Conservation (phyloP, 2,797 vertebrate species). For the Chloroceryle inda region DNA sequence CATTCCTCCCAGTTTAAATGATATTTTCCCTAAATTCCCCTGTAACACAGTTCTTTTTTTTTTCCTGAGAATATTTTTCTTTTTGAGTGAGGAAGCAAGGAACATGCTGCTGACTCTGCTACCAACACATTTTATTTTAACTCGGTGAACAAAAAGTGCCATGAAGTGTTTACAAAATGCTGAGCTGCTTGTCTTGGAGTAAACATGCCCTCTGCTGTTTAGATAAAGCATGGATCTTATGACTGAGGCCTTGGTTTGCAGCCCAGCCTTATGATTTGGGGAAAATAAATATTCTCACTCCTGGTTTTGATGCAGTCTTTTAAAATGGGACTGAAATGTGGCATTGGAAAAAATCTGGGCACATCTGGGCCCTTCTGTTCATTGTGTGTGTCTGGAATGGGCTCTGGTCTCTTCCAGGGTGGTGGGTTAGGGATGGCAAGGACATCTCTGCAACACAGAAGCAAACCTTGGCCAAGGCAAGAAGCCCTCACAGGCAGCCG, state of each 20-base stretch:
- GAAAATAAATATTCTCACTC: not conserved
- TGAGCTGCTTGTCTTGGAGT: not conserved
- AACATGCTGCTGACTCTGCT: not conserved
- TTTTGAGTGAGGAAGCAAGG: not conserved
- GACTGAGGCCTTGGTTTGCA: not conserved
- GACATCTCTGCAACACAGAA: not conserved
- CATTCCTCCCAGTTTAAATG: not conserved
- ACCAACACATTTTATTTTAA: not conserved
- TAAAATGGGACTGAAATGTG: not conserved
- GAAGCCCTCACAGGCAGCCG: not conserved
- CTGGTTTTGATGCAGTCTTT: not conserved
- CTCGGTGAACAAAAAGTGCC: not conserved
- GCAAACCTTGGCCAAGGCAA: not conserved
- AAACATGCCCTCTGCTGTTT: constrained; percentile 76
- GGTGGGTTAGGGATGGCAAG: not conserved
- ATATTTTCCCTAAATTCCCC: not conserved
- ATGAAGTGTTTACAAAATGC: not conserved
- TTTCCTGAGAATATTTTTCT: not conserved
- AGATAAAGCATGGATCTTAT: not conserved
- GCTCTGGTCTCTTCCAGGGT: not conserved
- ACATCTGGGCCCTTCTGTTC: not conserved
- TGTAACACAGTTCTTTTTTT: not conserved
- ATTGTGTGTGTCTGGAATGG: not conserved
- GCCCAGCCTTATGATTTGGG: not conserved
- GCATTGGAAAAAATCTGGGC: not conserved